Conservation (phyloP, 2,888 invertebrate species). For the Drosophila kokeensis region DNA sequence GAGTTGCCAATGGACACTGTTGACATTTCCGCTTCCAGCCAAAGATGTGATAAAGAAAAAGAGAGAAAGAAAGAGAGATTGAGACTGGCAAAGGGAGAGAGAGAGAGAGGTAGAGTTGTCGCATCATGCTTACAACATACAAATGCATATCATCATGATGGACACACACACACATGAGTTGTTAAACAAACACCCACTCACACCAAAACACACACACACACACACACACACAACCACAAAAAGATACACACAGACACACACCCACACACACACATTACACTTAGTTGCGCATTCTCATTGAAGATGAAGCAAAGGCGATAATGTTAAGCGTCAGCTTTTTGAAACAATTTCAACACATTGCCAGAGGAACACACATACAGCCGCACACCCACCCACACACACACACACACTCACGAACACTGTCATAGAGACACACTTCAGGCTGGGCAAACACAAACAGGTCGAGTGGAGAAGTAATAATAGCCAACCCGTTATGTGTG, state of each 20-base stretch:
- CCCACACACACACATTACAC: background rate
- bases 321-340: constrained; percentile 72
- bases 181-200: constrained; percentile 23
- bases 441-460: constrained; percentile 46
- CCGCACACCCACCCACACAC: constrained; percentile 1
- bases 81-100: background rate
- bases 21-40: constrained; percentile 61
- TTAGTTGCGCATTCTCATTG: constrained; percentile 38
- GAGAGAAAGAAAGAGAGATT: background rate
- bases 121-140: constrained; percentile 55
- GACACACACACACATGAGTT: constrained; percentile 39
- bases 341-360: constrained; percentile 70
- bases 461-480: constrained; percentile 60
- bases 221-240: constrained; percentile 15
- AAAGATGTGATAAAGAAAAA: background rate
- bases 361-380: constrained; percentile 21
- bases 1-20: constrained; percentile 47
- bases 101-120: constrained; percentile 8
- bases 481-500: constrained; percentile 65
- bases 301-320: constrained; percentile 65
- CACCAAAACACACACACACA: background rate
- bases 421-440: constrained; percentile 13
- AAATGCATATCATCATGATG: constrained; percentile 64
- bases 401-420: background rate
- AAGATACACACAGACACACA: background rate